phyloP scores from a whole-genome alignment of 2,113 vertebrate genomes.

The Eolophus roseicapilla region DNA sequence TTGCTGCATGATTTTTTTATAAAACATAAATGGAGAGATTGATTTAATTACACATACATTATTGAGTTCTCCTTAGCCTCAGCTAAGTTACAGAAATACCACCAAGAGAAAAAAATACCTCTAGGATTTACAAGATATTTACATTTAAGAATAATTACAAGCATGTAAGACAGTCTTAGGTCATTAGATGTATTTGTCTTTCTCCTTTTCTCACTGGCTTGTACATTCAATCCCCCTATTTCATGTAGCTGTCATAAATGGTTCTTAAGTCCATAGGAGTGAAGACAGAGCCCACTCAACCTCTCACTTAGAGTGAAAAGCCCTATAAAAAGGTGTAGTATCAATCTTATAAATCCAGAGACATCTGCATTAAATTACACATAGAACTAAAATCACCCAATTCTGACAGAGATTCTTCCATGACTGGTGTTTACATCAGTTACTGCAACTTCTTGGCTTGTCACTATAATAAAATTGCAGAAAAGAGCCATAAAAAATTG shows the following conservation, averaged over 20 bases:
- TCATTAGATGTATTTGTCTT: no score
- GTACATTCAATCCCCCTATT: no score
- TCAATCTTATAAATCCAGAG: not conserved
- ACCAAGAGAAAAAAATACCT: no score
- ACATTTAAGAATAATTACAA: no score
- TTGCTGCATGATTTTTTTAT: not conserved
- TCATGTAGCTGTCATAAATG: not conserved
- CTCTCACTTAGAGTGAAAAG: not conserved
- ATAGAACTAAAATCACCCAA: not conserved
- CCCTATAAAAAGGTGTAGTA: not conserved
- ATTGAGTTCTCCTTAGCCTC: no score
- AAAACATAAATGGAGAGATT: not conserved
- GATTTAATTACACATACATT: no score
- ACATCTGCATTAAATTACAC: not conserved
- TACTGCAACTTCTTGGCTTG: not conserved
- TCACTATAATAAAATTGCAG: not conserved
- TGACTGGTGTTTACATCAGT: not conserved
- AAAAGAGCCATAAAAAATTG: not conserved
- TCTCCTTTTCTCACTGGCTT: no score
- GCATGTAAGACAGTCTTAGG: no score
- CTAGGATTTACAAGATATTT: no score
- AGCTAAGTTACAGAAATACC: no score
- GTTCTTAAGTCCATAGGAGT: not conserved
- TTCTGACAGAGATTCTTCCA: not conserved
- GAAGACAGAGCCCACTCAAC: not conserved